Evolutionary conservation across 2,888 invertebrate species (phyloP), one percentile per base, ranked within the genome.

Genomic region (Acleris sparsana): DNA sequence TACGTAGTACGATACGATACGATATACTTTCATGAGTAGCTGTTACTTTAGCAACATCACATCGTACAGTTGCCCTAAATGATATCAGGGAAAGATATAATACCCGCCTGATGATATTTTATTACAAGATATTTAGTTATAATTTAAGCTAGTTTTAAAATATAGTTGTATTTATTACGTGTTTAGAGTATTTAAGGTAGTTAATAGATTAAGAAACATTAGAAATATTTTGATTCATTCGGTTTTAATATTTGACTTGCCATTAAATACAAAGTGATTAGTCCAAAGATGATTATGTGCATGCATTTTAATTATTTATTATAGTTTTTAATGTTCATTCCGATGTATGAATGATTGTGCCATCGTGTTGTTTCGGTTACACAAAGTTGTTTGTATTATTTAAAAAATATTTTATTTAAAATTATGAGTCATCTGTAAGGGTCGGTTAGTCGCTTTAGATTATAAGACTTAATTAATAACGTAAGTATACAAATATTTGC

Each of bases 261-360:
- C 88, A 87, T 87, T 83, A 70, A 79, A 79, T 71, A 77, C 69
- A 83, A 79, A 83, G 87, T 87, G 84, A 87, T 86, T 77, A 80
- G 76, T 79, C 89, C 89, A 88, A 88, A 89, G 89, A 83, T 80
- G 73, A 77, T 75, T 73, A 76, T 71, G 69, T 63, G 78, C 75
- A 74, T 82, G 79, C 79, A 82, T 85, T 84, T 84, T 80, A 70
- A 58, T 69, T 62, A 66, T 66, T 66, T 62, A 66, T 62, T 66
- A 20, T 66, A 56, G 57, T 25, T 61, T 53, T 46, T 25, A 61
- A 56, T 52, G 51, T 20, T 66, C 57, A 62, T 61, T 65, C 65
- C 60, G 51, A 66, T 64, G 48, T 69, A 48, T 71, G 72, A 72
- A 77, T 71, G 72, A 72, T 67, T 71, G 81, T 82, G 81, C 82